Base-by-base conservation (phyloP, 2,888 invertebrate species). In the Congeria kusceri region DNA sequence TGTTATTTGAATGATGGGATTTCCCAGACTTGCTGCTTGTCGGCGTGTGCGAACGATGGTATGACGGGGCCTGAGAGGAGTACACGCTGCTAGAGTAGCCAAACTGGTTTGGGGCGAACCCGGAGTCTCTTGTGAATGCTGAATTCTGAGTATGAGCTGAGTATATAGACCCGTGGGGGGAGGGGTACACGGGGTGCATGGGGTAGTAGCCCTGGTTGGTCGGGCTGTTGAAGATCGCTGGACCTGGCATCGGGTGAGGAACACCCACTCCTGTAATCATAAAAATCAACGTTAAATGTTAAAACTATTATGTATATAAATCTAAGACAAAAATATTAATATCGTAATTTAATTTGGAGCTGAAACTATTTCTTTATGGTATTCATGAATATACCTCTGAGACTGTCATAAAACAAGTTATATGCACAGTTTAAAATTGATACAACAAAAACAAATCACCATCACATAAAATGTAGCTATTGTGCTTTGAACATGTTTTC, bases 1-100 rank as follows among this genome's bases (percentile, higher is more conserved):
- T 88, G 15, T 86, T 89, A 75, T 90, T 91, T 25, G 91, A 91
- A 57, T 88, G 87, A 77, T 88, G 89, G 7, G 91, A 91, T 72
- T 90, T 90, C 23, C 89, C 92, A 25, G 92, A 92, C 76, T 91
- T 88, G 77, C 91, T 91, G 79, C 90, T 90, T 47, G 92, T 91
- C 15, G 92, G 92, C 4, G 92, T 92, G 79, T 91, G 90, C 27
- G 92, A 90, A 28, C 92, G 86, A 78, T 90, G 90, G 79, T 90
- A 90, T 13, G 90, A 90, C 15, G 90, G 86, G 13, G 89, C 90
- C 76, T 91, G 90, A 62, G 91, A 90, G 20, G 88, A 89, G 65
- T 89, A 89, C 46, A 86, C 85, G 64, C 89, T 88, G 49, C 87
- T 86, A 47, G 86, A 71, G 83, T 87, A 74, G 61, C 83, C 79